Base-by-base conservation (phyloP, 2,888 invertebrate genomes). In the Stenolophus ochropezus region DNA sequence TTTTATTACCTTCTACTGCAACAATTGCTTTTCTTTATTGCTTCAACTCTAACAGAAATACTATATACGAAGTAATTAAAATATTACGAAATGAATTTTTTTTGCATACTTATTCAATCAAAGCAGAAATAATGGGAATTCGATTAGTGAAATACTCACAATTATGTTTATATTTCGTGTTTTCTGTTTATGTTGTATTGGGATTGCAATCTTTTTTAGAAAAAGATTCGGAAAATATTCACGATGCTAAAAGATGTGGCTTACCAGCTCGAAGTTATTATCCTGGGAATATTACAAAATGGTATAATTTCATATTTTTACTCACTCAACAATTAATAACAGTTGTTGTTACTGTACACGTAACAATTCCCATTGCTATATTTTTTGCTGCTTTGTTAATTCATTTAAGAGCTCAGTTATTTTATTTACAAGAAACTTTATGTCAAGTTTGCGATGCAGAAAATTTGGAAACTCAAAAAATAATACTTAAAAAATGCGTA, bases 381-480 rank as follows among this genome's bases (percentile, higher is more conserved):
- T 80, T 53, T 25, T 80, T 80, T 47, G 56, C 80, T 56, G n/a
- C 58, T 27, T 80, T 80, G 42, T 16, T 80, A 4, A 56, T 80
- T 56, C 80, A 80, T 25, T 56, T 80, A 25, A 33, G 80, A 56
- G 80, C 73, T 8, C 80, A 80, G 23, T 56, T 80, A 27, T 73
- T 73, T 33, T 58, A 80, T 23, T 58, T 80, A 53, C 80, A 80
- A 73, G 73, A 71, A 4, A 14, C 42, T 58, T 42, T 80, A 14
- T 23, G 56, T n/a, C 0, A 53, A 56, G 58, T 80, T 11, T 80
- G 73, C 16, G 80, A 80, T 8, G 4, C 56, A 16, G 23, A 80
- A 14, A 14, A 80, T n/a, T n/a, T n/a, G 18, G 20, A 33, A 69
- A 33, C 11, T 27, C 65, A 16, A 33, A 33, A 33, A 33, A 18